A percentile compares a stretch with the other conserved stretches of the same genome.
These are phyloP conservation scores for Paraescarpia echinospica DNA, from an alignment of 1,140 invertebrate species.

Conservation along the genomic window DNA sequence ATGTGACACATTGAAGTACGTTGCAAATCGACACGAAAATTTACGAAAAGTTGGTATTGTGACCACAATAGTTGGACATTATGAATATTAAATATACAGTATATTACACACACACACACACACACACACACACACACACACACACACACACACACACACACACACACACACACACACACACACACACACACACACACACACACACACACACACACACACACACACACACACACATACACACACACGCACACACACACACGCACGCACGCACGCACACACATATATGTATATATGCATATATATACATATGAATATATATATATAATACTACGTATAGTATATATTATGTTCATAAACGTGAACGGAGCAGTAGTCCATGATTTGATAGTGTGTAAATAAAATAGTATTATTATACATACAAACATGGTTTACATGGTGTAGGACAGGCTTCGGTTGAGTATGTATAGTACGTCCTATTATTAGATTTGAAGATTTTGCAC, in stretches of 20 bases:
- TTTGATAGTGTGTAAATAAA: too few species aligned
- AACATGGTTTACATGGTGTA: too few species aligned
- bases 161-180: slow-evolving; percentile 2
- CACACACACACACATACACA: slow-evolving; percentile 1
- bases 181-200: background rate
- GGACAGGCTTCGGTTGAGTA: too few species aligned
- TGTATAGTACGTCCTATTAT: background rate
- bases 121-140: background rate
- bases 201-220: background rate
- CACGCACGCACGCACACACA: background rate
- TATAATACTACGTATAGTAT: too few species aligned
- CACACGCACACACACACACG: background rate
- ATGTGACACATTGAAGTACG: background rate
- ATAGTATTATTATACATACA: too few species aligned
- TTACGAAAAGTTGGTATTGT: too few species aligned
- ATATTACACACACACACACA: too few species aligned
- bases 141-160: background rate
- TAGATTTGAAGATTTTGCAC: background rate
- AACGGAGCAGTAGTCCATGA: too few species aligned
- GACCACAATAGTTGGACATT: too few species aligned
- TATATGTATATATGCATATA: background rate
- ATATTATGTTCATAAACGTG: too few species aligned
- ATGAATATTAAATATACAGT: too few species aligned
- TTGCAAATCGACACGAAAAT: too few species aligned
- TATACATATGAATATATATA: background rate